Conservation (phyloP, 2,888 invertebrate genomes). For the Eilema depressum region DNA sequence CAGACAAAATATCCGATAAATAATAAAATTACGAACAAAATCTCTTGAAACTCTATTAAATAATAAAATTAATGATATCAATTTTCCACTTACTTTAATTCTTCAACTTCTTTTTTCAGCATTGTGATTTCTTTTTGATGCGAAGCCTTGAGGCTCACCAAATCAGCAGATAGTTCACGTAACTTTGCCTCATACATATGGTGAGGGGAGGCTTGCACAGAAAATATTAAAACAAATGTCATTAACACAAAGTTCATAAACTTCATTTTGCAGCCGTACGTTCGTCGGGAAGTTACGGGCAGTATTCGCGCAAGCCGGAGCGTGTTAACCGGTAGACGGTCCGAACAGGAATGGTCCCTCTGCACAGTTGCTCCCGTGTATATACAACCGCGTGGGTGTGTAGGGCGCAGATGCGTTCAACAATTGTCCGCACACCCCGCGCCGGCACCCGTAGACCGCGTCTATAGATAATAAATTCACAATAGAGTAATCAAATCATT, state of each 20-base stretch:
- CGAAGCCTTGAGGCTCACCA: slow-evolving; percentile 64
- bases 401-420: slow-evolving; percentile 79
- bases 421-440: slow-evolving; percentile 73
- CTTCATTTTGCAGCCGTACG: slow-evolving; percentile 56
- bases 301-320: slow-evolving; percentile 39
- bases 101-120: slow-evolving; percentile 69
- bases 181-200: slow-evolving; percentile 62
- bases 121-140: slow-evolving; percentile 65
- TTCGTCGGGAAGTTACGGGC: slow-evolving; percentile 37
- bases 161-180: slow-evolving; percentile 63
- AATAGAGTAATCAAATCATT: slow-evolving; percentile 5
- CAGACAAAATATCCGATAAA: no score
- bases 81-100: slow-evolving; percentile 72
- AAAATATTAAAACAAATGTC: slow-evolving; percentile 56
- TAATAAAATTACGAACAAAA: background rate
- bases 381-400: slow-evolving; percentile 59
- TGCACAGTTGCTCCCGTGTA: slow-evolving; percentile 51
- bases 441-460: slow-evolving; percentile 16
- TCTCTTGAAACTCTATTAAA: background rate
- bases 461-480: background rate
- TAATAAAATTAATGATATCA: background rate
- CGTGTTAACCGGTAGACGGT: slow-evolving; percentile 53
- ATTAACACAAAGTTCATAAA: slow-evolving; percentile 61
- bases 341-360: slow-evolving; percentile 63
- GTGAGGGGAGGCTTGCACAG: slow-evolving; percentile 59